Evolutionary conservation across 2,888 invertebrate genomes (phyloP).

Genomic region (Drosophila basisetae): DNA sequence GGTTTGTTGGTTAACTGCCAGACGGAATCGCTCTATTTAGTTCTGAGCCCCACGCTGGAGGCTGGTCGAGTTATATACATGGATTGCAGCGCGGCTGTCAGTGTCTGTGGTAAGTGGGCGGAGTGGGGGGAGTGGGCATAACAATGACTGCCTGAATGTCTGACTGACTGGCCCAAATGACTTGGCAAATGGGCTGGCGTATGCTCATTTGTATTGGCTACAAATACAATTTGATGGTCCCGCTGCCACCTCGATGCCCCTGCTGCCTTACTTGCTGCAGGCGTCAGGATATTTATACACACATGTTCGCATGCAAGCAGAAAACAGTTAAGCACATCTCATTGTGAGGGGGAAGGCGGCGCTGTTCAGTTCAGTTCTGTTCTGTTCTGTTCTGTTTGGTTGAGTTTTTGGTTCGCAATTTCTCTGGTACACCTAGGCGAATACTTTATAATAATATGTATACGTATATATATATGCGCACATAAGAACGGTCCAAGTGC

Average conservation of each 20-base stretch:
- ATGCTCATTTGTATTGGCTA: conserved; percentile 80
- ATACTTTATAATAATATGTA: conserved; percentile 80
- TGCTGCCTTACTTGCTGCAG: conserved; percentile 47
- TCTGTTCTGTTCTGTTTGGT: conserved; percentile 20
- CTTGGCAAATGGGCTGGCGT: conserved; percentile 78
- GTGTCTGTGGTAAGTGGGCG: neutral
- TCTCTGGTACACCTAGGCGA: conserved; percentile 72
- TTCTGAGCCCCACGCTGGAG: conserved; percentile 36
- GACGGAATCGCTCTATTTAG: conserved; percentile 69
- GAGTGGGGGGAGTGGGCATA: neutral
- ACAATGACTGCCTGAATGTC: conserved; percentile 56
- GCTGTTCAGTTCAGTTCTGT: conserved; percentile 5
- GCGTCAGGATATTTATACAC: conserved; percentile 67
- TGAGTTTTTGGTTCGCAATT: conserved; percentile 31
- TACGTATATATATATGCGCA: conserved; percentile 59
- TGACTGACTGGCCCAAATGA: conserved; percentile 63
- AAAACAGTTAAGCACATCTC: conserved; percentile 69
- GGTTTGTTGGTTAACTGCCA: conserved; percentile 76
- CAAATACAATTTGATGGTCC: conserved; percentile 77
- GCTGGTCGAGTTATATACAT: conserved; percentile 32
- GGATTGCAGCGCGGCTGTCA: conserved; percentile 43
- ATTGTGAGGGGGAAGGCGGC: neutral
- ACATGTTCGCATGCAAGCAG: conserved; percentile 66
- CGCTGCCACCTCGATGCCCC: conserved; percentile 16
- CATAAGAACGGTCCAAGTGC: conserved; percentile 61